These are phyloP conservation scores for Smittia sp. DNA, from an alignment of 2,888 invertebrate genomes.

Conservation along the genomic window DNA sequence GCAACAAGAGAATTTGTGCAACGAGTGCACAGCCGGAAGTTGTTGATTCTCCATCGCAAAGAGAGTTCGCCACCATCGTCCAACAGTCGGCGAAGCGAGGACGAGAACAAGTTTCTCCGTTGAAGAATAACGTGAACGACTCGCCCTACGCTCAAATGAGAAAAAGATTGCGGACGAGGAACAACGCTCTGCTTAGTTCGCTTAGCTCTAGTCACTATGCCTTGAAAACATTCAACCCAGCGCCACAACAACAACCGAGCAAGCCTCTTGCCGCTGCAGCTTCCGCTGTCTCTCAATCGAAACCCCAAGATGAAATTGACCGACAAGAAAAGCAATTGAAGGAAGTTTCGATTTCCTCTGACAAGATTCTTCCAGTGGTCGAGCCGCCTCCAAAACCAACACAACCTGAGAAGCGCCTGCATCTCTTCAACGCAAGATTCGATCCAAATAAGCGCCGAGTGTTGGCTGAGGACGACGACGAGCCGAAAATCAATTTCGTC, in stretches of 20 bases:
- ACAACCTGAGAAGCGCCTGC: background rate
- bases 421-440: constrained; percentile 3
- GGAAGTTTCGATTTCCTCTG: background rate
- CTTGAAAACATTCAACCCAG: background rate
- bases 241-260: background rate
- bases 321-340: too few species aligned
- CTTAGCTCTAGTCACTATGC: constrained; percentile 28
- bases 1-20: constrained; percentile 30
- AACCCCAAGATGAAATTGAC: background rate
- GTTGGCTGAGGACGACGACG: constrained; percentile 20
- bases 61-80: background rate
- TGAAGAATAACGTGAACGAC: background rate
- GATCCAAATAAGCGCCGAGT: background rate
- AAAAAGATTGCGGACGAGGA: constrained; percentile 7
- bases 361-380: background rate
- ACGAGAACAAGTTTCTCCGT: constrained; percentile 22
- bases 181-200: constrained; percentile 27
- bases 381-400: background rate
- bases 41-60: background rate
- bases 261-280: background rate
- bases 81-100: constrained; percentile 15
- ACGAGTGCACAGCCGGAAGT: background rate
- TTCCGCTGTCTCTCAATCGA: background rate
- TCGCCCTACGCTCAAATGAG: background rate
- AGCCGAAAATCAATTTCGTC: constrained; percentile 23